Evolutionary conservation across 2,888 invertebrate species (phyloP).

Genomic region (Pristionchus japonicus): DNA sequence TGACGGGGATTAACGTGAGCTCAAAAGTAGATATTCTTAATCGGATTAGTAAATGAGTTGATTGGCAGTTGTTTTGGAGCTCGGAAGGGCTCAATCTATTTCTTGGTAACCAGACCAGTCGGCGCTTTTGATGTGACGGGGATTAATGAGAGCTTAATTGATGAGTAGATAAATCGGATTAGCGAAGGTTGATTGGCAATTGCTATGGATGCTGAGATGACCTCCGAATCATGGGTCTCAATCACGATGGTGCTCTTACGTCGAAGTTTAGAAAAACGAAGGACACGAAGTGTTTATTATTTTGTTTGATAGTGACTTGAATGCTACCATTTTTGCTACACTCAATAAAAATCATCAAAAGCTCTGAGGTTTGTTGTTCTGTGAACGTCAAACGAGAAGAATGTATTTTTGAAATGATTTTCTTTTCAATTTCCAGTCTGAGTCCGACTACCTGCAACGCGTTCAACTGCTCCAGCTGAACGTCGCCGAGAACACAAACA

Average conservation of each 20-base stretch:
- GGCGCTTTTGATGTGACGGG: neutral
- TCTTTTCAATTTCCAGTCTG: conserved; percentile 5
- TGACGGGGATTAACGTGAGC: too few species aligned
- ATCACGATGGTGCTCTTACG: too few species aligned
- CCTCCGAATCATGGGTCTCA: too few species aligned
- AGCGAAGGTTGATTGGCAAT: neutral
- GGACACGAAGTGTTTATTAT: too few species aligned
- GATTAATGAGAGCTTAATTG: neutral
- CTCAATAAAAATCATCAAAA: too few species aligned
- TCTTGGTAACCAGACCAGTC: neutral
- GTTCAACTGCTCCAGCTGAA: neutral
- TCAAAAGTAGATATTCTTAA: neutral
- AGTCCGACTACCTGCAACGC: conserved; percentile 1
- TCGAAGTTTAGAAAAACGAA: too few species aligned
- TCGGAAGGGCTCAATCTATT: neutral
- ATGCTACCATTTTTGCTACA: too few species aligned
- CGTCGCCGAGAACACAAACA: neutral
- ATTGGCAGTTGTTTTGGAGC: neutral
- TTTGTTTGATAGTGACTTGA: too few species aligned
- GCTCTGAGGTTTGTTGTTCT: too few species aligned
- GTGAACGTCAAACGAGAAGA: too few species aligned
- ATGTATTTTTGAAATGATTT: too few species aligned
- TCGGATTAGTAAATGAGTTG: neutral
- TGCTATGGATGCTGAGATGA: too few species aligned
- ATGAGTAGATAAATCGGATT: neutral